Evolutionary conservation across 2,113 vertebrate genomes (phyloP).

Genomic region (Entelurus aequoreus): DNA sequence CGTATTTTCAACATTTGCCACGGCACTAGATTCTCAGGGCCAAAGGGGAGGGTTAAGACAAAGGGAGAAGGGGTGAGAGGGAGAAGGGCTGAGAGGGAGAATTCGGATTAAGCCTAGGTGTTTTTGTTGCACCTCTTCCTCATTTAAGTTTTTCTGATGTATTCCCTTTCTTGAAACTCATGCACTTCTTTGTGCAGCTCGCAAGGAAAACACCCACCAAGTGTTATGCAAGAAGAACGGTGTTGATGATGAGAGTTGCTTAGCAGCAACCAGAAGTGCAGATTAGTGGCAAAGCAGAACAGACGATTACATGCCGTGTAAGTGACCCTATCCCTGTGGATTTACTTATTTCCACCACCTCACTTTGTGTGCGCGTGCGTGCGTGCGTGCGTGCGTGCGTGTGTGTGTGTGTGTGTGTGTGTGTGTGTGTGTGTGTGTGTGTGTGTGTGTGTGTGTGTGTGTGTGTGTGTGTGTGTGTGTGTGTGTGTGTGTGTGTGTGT

Average conservation of each 20-base stretch:
- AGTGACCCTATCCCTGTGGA: constrained; percentile 26
- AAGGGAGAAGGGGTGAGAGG: no score
- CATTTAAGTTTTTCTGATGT: constrained; percentile 1
- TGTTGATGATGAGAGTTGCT: constrained; percentile 36
- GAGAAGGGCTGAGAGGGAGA: no score
- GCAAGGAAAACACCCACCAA: constrained; percentile 53
- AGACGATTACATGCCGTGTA: constrained; percentile 16
- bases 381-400: no score
- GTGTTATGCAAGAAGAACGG: constrained; percentile 55
- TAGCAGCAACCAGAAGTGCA: constrained; percentile 39
- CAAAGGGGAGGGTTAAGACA: no score
- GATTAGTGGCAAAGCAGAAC: constrained; percentile 48
- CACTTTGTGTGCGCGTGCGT: no score
- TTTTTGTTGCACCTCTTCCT: background rate
- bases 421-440: no score
- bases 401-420: no score
- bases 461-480: no score
- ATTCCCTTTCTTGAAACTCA: constrained; percentile 25
- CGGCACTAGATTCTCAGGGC: no score
- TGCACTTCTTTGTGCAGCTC: constrained; percentile 36
- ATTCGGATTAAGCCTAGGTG: no score
- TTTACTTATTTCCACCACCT: constrained; percentile 5
- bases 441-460: no score
- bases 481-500: background rate
- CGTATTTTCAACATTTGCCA: no score